Conservation (phyloP, 2,797 vertebrate genomes). For the Anniella stebbinsi region DNA sequence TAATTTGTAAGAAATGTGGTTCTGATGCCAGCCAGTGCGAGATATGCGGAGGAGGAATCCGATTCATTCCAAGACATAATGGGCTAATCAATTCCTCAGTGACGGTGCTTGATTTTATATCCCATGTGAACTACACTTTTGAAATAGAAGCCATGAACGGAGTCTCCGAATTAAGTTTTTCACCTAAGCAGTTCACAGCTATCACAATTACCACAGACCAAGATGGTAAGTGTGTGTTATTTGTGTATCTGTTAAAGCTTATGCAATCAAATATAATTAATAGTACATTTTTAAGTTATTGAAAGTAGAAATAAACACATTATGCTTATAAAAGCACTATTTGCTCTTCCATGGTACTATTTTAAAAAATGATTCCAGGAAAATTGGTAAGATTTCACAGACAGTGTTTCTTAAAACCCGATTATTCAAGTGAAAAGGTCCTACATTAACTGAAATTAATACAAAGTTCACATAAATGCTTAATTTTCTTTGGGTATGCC, state of each 20-base stretch:
- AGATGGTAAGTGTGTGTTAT: slow-evolving; percentile 86
- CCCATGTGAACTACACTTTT: slow-evolving; percentile 96
- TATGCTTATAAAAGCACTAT: background rate
- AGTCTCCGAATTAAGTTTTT: slow-evolving; percentile 92
- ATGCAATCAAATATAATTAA: background rate
- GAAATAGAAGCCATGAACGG: slow-evolving; percentile 97
- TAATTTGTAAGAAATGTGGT: slow-evolving; percentile 92
- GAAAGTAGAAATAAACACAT: background rate
- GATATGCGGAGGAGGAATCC: slow-evolving; percentile 91
- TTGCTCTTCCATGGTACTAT: background rate
- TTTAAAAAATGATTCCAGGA: background rate
- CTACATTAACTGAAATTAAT: background rate
- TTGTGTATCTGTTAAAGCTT: accelerated
- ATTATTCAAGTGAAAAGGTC: background rate
- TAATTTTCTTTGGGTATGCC: background rate
- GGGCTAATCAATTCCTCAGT: slow-evolving; percentile 91
- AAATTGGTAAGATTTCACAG: background rate
- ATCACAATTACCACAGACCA: slow-evolving; percentile 95
- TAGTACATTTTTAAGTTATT: background rate
- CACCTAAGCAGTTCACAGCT: slow-evolving; percentile 89
- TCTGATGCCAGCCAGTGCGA: slow-evolving; percentile 85
- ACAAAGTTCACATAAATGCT: background rate
- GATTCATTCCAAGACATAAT: slow-evolving; percentile 90
- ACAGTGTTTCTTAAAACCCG: background rate
- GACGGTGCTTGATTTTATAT: slow-evolving; percentile 90